Evolutionary conservation across 2,888 invertebrate species (phyloP).

Genomic region (Melangyna quadrimaculata): DNA sequence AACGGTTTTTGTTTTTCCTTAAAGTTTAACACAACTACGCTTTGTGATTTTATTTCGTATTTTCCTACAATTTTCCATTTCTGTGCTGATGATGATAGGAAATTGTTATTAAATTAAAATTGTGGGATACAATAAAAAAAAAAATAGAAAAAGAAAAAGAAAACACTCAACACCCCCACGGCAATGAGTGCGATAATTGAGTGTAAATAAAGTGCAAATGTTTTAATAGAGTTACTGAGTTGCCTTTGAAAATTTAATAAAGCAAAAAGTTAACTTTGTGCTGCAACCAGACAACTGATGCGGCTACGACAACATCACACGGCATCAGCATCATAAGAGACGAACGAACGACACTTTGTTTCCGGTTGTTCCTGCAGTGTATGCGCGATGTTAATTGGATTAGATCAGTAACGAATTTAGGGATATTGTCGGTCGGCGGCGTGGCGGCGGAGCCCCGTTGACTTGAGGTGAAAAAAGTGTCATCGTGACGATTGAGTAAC

Average conservation of each 20-base stretch:
- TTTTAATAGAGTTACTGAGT: constrained; percentile 49
- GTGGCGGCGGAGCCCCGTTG: too few relatives aligned
- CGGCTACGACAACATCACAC: background rate
- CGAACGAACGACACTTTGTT: background rate
- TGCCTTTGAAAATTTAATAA: constrained; percentile 30
- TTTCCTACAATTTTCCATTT: background rate
- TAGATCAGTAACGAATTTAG: constrained; percentile 27
- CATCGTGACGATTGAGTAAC: constrained; percentile 1
- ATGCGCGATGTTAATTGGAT: constrained; percentile 48
- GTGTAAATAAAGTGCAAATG: constrained; percentile 62
- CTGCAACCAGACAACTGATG: background rate
- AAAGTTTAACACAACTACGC: constrained; percentile 1
- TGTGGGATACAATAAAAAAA: constrained; percentile 6
- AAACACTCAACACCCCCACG: constrained; percentile 6
- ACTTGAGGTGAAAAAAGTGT: constrained; percentile 40
- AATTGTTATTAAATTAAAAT: constrained; percentile 60
- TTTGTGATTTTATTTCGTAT: constrained; percentile 18
- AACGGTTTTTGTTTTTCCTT: background rate
- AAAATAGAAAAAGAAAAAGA: background rate
- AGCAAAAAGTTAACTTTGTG: constrained; percentile 1
- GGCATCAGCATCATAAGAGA: background rate
- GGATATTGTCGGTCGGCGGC: constrained; percentile 28
- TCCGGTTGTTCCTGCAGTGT: constrained; percentile 28
- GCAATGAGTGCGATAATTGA: constrained; percentile 55
- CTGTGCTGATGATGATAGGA: constrained; percentile 8